Evolutionary conservation across 2,888 invertebrate species (phyloP).

Genomic region (Pollenia griseotomentosa): DNA sequence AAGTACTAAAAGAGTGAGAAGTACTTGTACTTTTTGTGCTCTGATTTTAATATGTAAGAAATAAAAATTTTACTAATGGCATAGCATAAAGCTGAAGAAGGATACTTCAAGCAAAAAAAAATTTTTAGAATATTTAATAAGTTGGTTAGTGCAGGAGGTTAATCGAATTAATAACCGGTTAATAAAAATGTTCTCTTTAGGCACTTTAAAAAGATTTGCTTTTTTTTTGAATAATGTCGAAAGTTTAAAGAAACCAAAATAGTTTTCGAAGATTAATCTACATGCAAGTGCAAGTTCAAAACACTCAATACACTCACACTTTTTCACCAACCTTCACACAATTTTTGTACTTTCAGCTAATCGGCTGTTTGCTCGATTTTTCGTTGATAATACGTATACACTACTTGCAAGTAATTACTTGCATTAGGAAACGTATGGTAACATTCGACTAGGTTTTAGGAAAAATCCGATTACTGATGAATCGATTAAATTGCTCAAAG

Average conservation of each 20-base stretch:
- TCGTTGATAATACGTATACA: too few relatives aligned
- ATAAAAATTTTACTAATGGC: not conserved
- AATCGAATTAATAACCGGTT: constrained; percentile 4
- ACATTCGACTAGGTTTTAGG: not conserved
- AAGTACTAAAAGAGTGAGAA: not conserved
- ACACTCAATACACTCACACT: too few relatives aligned
- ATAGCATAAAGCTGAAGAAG: constrained; percentile 17
- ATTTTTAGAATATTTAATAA: constrained; percentile 5
- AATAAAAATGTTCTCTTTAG: not conserved
- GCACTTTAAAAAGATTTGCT: too few relatives aligned
- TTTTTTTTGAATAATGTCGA: too few relatives aligned
- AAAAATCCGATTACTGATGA: not conserved
- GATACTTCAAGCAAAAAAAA: constrained; percentile 36
- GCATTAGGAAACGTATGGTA: too few relatives aligned
- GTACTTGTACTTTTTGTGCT: constrained; percentile 48
- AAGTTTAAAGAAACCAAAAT: too few relatives aligned
- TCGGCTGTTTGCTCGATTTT: too few relatives aligned
- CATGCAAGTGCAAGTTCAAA: too few relatives aligned
- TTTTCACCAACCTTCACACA: too few relatives aligned
- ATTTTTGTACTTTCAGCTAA: too few relatives aligned
- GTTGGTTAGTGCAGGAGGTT: not conserved
- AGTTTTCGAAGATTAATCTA: too few relatives aligned
- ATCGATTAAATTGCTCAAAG: not conserved
- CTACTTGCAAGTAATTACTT: too few relatives aligned
- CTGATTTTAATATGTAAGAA: not conserved